Base-by-base conservation (phyloP, 2,797 vertebrate genomes). In the Melanotaenia boesemani region DNA sequence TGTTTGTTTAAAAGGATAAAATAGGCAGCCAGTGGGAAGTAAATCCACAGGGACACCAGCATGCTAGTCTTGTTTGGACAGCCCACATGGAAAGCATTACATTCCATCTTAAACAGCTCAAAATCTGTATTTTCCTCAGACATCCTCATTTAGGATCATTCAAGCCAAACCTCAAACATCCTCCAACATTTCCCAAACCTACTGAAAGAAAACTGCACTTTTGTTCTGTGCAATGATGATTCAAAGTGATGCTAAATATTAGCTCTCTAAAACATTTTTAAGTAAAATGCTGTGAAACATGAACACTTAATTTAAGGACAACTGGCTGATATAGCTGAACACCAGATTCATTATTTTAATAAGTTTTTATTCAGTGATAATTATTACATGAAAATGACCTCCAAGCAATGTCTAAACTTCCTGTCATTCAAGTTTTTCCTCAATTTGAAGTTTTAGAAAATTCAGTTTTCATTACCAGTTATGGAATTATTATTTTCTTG, bases 161-260 rank as follows among this genome's bases (percentile, higher is more conserved):
- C 52, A 28, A 67, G 76, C 88, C 86, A 90, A 89, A 88, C 87
- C 87, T 87, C 85, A 88, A 82, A 81, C 50, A 80, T 62, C 61
- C 74, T 72, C 63, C 52, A 28, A 63, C 63, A 62, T 71, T 58
- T 63, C 8, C 44, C 34, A 86, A 78, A 76, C 55, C 30, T 66
- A 48, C 75, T 20, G 72, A 74, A 32, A 74, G 54, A 69, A 76
- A 70, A 52, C 54, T 28, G 5, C 39, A 39, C 26, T 64, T 41
- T 48, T 46, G 20, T 52, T n/a, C 37, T 30, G 28, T 1, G 3
- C 2, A 15, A 20, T 1, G 10, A 67, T 26, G 41, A 2, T 0
- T 9, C 70, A 70, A 44, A 24, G 61, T 28, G 57, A 79, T 41
- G 39, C 34, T 60, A 32, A 46, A 48, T 52, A 67, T 37, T 50